These are phyloP conservation scores for Bombus difficillimus DNA, from an alignment of 1,140 invertebrate species.

Conservation along the genomic window DNA sequence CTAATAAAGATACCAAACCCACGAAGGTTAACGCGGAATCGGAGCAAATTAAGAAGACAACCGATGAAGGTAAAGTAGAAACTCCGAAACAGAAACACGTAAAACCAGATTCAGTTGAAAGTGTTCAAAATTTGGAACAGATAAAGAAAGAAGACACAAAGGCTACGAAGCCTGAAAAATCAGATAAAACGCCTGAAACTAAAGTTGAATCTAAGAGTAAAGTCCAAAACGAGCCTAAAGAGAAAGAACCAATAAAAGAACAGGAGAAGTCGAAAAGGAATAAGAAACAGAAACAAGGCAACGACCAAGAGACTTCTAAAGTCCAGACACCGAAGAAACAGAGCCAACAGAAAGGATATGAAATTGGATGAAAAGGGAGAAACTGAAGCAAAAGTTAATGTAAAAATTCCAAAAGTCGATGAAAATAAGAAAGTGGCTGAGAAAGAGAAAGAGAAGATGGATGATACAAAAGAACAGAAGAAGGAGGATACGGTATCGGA, in stretches of 20 bases:
- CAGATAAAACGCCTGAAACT: neutral
- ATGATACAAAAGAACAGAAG: neutral
- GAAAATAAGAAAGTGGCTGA: neutral
- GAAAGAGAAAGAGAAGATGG: neutral
- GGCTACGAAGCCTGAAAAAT: neutral
- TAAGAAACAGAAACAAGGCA: conserved; percentile 13
- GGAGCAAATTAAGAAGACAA: neutral
- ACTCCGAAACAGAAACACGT: neutral
- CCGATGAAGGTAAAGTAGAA: neutral
- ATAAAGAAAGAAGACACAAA: neutral
- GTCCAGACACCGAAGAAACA: too few relatives aligned
- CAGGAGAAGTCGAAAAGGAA: conserved; percentile 15
- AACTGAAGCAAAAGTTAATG: neutral
- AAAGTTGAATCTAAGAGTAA: conserved; percentile 22
- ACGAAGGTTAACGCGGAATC: neutral
- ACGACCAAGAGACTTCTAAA: neutral
- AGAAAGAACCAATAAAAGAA: neutral
- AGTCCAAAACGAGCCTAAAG: neutral
- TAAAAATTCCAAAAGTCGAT: neutral
- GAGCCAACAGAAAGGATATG: too few relatives aligned
- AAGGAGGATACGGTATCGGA: neutral
- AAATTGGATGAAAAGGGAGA: neutral
- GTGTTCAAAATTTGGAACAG: neutral
- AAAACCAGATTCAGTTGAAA: neutral
- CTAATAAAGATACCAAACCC: too few relatives aligned